These are phyloP conservation scores for Morpho helenor DNA, from an alignment of 2,888 invertebrate species.

Conservation along the genomic window DNA sequence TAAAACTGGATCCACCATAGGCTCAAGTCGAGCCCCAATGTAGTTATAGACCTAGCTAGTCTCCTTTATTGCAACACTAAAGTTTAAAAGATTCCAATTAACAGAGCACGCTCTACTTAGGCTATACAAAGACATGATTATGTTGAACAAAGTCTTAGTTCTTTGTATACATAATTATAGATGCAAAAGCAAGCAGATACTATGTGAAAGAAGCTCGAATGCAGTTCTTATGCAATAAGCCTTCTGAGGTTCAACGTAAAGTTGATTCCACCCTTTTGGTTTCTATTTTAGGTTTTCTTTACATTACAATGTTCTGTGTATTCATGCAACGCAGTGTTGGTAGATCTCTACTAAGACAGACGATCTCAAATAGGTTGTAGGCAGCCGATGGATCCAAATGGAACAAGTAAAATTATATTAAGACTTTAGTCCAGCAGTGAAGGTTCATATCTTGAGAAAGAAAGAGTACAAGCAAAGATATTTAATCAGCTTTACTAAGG, in stretches of 20 bases:
- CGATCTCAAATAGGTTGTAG: no score
- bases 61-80: constrained; percentile 65
- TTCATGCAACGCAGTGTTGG: no score
- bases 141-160: constrained; percentile 1
- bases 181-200: background rate
- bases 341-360: no score
- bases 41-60: constrained; percentile 29
- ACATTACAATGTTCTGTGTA: no score
- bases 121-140: constrained; percentile 14
- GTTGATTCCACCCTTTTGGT: background rate
- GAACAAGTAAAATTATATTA: no score
- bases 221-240: background rate
- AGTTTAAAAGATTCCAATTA: constrained; percentile 78
- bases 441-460: no score
- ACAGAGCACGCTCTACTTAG: constrained; percentile 32
- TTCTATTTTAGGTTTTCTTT: background rate
- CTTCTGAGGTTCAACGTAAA: background rate
- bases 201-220: background rate
- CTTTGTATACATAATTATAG: constrained; percentile 4
- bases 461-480: no score
- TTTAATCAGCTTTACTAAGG: no score
- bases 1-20: constrained; percentile 17
- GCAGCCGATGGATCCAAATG: no score
- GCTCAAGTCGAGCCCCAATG: constrained; percentile 13
- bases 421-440: no score